Evolutionary conservation across 2,888 invertebrate genomes (phyloP), one percentile per base, ranked within the genome.

Genomic region (Cheilosia vernalis): DNA sequence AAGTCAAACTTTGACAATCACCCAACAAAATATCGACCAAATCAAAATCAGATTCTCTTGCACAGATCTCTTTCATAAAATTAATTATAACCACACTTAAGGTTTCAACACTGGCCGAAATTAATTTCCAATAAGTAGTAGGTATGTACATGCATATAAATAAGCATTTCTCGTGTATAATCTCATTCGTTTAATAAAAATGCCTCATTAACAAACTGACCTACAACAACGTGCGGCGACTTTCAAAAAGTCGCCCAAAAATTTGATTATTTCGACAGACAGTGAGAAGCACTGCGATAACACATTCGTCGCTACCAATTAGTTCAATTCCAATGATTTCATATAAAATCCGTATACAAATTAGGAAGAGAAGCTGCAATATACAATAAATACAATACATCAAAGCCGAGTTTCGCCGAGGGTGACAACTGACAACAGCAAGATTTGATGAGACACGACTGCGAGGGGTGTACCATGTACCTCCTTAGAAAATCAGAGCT

Each of bases 281-380:
- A 44, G 30, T 67, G 44, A 27, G 27, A 27, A 10, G 19, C 42
- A 40, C 30, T 30, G 30, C 30, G 47, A 15, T 24, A 19, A n/a
- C 13, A 13, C 33, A 7, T 5, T 13, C 15, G 19, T 58, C n/a
- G 19, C 53, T 51, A 40, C 30, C 7, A 51, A 51, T 24, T 40
- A 17, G 40, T 27, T 37, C 30, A 15, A 15, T 56, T 30, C 47
- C 13, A 56, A 56, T 74, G 74, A 74, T 47, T 74, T 74, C 74
- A 74, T 74, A 15, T 17, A 33, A 51, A 63, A 30, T 13, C 13
- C 13, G 37, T 37, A 13, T 37, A 37, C 72, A 61, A 63, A 55
- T 44, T 44, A 33, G 17, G 64, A 56, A 56, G 9, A 33, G 17
- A 40, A 27, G 9, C 2, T 40, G 7, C 30, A 30, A 27, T 13